phyloP scores from a whole-genome alignment of 64 coral and sea anemone species.

The Astreopora myriophthalma region DNA sequence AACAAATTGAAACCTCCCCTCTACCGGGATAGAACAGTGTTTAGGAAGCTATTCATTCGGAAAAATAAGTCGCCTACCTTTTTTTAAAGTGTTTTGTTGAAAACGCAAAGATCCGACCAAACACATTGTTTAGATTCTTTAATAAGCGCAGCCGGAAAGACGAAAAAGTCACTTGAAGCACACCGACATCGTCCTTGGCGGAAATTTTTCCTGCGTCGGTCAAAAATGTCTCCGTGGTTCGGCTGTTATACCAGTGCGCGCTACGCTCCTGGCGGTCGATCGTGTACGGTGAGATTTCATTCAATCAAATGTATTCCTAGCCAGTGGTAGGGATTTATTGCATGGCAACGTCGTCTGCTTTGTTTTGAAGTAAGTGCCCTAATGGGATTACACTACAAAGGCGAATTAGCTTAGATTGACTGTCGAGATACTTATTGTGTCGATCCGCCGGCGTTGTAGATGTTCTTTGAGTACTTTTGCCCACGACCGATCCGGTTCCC shows the following conservation, averaged over 20 bases:
- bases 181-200: neutral
- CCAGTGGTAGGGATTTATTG: neutral
- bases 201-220: slow-evolving; percentile 4
- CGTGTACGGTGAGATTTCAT: neutral
- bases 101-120: neutral
- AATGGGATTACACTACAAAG: slow-evolving; percentile 28
- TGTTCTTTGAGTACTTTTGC: neutral
- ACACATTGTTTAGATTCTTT: slow-evolving; percentile 19
- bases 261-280: too few species aligned
- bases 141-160: slow-evolving; percentile 3
- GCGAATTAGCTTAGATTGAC: slow-evolving; percentile 2
- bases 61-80: neutral
- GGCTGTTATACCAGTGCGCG: neutral
- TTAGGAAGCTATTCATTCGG: neutral
- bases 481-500: neutral
- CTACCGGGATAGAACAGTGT: too few species aligned
- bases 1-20: too few species aligned
- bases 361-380: neutral
- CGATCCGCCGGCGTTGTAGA: neutral
- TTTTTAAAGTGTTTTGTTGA: too few species aligned
- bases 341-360: neutral
- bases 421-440: neutral
- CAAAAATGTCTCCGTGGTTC: neutral
- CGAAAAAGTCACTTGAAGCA: neutral
- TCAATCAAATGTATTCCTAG: neutral